Evolutionary conservation across 2,888 invertebrate species (phyloP).

Genomic region (Mycogona germanica): DNA sequence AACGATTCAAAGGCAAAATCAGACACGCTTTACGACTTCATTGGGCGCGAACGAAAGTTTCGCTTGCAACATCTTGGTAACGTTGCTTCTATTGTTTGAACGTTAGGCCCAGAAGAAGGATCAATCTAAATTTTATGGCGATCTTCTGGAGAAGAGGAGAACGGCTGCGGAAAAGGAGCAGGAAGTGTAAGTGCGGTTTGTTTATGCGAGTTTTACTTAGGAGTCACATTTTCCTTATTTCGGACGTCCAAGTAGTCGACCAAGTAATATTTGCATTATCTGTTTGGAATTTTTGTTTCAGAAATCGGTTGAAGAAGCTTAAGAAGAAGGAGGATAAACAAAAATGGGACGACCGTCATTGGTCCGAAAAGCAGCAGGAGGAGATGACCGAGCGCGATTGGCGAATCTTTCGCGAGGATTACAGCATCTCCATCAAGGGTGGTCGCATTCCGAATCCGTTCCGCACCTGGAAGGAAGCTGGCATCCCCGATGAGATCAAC

Average conservation of each 20-base stretch:
- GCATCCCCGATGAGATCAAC: constrained; percentile 74
- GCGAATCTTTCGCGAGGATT: constrained; percentile 99
- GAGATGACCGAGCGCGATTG: constrained; percentile 99
- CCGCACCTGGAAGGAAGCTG: constrained; percentile 87
- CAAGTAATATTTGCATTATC: no score
- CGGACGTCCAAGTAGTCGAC: background rate
- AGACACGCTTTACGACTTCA: no score
- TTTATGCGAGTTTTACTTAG: background rate
- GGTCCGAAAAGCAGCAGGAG: constrained; percentile 84
- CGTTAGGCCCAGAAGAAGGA: constrained; percentile 48
- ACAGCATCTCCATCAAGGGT: constrained; percentile 93
- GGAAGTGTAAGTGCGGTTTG: constrained; percentile 49
- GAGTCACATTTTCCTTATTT: background rate
- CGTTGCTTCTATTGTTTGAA: no score
- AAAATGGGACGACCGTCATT: constrained; percentile 97
- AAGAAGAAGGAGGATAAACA: constrained; percentile 95
- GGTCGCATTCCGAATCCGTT: constrained; percentile 95
- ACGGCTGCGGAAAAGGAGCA: constrained; percentile 96
- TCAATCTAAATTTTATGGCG: constrained; percentile 94
- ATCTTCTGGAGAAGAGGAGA: constrained; percentile 82
- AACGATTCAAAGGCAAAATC: no score
- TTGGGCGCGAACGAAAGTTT: no score
- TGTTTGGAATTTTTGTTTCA: constrained; percentile 21
- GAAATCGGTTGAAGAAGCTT: constrained; percentile 73
- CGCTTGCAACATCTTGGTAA: no score